A percentile compares a stretch with the other conserved stretches of the same genome.
These are phyloP conservation scores for Steinernema carpocapsae DNA, from an alignment of 2,888 invertebrate genomes.

Conservation along the genomic window DNA sequence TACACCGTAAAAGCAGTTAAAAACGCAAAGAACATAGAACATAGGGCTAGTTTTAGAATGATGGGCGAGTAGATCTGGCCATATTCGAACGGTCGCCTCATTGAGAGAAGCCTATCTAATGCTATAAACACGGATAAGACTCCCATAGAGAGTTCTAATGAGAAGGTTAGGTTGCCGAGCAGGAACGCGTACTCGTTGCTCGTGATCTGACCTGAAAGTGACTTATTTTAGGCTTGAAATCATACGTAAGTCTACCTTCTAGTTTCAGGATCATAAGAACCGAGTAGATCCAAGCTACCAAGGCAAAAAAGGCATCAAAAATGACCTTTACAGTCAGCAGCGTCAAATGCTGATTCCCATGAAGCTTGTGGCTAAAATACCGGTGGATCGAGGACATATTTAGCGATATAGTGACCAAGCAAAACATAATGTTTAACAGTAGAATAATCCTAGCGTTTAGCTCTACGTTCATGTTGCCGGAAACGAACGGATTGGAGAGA, in stretches of 20 bases:
- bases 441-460: too few relatives aligned
- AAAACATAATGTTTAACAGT: too few relatives aligned
- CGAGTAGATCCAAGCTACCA: not conserved
- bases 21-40: not conserved
- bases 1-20: not conserved
- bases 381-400: too few relatives aligned
- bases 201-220: not conserved
- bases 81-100: not conserved
- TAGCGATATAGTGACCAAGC: too few relatives aligned
- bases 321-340: not conserved
- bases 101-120: not conserved
- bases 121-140: not conserved
- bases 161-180: not conserved
- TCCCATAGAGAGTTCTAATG: not conserved
- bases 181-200: not conserved
- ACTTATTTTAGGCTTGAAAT: too few relatives aligned
- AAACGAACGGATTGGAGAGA: too few relatives aligned
- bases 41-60: not conserved
- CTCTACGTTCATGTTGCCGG: too few relatives aligned
- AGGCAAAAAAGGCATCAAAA: not conserved
- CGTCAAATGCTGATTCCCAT: conserved; percentile 2
- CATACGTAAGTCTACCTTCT: not conserved
- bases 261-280: not conserved
- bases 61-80: not conserved
- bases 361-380: not conserved